Evolutionary conservation across 2,113 vertebrate species (phyloP), one percentile per base, ranked within the genome.

Genomic region (Okapia johnstoni): DNA sequence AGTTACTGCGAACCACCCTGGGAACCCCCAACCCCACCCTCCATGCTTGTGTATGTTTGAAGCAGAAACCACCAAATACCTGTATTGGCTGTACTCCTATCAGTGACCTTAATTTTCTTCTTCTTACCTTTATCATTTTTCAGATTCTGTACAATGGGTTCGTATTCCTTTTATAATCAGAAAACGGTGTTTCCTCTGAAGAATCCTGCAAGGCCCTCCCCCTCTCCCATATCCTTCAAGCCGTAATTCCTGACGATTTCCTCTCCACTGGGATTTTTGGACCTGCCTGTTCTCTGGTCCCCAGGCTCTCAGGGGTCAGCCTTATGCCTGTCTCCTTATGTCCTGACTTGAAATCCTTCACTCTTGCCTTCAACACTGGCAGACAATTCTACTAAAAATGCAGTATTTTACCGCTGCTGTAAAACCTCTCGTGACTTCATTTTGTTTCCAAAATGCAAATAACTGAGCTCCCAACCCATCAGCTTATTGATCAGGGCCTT

Each of bases 221-320:
- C 6, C 10, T 23, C 70, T 30, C 6, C 58, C 0, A 0, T 11
- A 61, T 2, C 14, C 26, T 61, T 17, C 3, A 9, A 10, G 21
- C 30, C 55, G n/a, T 5, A 2, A 1, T 7, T 55, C 58, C 80
- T 28, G 36, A 1, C 0, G 1, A 25, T 60, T 11, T 25, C 30
- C 36, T 15, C 46, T 70, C 50, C 28, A 14, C 58, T 15, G 54
- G 63, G 4, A 23, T 46, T 36, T 46, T 50, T n/a, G n/a, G 12
- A 7, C 21, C 33, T 12, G 9, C 15, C 28, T 4, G 1, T 15
- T 58, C 48, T 57, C 10, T 5, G 13, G 55, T 4, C 10, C 40
- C 4, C 7, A 7, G 16, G 14, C 8, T 25, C 15, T 15, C 1
- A 0, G 6, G 11, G 3, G n/a, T 17, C 28, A 36, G 52, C 14